Conservation (phyloP, 1,140 invertebrate species). For the Hermetia illucens region DNA sequence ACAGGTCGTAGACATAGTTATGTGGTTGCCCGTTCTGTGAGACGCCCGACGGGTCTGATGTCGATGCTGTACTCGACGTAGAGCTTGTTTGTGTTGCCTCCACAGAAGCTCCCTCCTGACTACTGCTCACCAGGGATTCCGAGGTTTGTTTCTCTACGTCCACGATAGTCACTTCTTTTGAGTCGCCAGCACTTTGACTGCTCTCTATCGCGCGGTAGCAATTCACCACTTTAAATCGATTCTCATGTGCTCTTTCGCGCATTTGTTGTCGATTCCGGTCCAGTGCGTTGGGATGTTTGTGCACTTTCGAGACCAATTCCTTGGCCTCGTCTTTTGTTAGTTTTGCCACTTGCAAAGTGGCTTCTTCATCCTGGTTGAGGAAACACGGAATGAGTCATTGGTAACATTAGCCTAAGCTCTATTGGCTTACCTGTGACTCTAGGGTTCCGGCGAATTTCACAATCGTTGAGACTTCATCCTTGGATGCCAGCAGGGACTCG, state of each 20-base stretch:
- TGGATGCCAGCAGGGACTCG: constrained; percentile 5
- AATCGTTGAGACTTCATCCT: constrained; percentile 30
- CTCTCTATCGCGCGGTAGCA: too few relatives aligned
- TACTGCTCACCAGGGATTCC: not conserved
- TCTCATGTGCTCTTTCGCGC: constrained; percentile 16
- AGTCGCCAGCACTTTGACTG: constrained; percentile 10
- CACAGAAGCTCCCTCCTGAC: too few relatives aligned
- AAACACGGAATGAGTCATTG: too few relatives aligned
- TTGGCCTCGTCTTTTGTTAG: constrained; percentile 23
- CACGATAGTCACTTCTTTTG: constrained; percentile 10
- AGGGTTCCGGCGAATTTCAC: constrained; percentile 42
- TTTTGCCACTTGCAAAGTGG: constrained; percentile 28
- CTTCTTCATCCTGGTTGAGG: constrained; percentile 17
- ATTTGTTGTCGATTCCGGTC: constrained; percentile 15
- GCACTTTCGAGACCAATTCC: constrained; percentile 11
- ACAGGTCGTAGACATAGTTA: constrained; percentile 28
- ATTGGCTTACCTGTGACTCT: constrained; percentile 21
- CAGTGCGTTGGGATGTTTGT: constrained; percentile 9
- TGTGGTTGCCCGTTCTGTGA: too few relatives aligned
- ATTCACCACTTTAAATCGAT: constrained; percentile 28
- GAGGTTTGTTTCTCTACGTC: constrained; percentile 10
- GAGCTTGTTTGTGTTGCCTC: not conserved
- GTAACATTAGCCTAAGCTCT: constrained; percentile 10
- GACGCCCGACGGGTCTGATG: constrained; percentile 12
- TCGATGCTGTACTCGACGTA: not conserved